Base-by-base conservation (phyloP, 2,888 invertebrate genomes). In the Protophormia terraenovae region DNA sequence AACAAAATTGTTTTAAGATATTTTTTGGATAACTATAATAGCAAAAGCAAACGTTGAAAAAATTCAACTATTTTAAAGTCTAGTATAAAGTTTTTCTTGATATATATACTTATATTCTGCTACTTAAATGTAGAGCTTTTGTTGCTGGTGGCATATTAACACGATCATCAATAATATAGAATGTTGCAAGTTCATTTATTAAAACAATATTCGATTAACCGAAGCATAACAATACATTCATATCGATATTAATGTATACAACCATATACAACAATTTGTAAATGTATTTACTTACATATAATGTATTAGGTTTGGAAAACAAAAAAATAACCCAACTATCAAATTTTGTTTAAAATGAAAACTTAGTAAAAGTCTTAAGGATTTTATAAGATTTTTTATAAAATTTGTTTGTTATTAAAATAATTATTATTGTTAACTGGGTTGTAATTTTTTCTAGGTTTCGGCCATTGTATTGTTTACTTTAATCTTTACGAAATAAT, bases 101-200 rank as follows among this genome's bases (percentile, higher is more conserved):
- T 62, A 35, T 5, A 16, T 14, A 7, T 14, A 6, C 10, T 64
- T 64, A 53, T 41, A 3, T 64, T 12, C 24, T 66, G 22, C 60
- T 60, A 19, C 41, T 60, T 72, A 50, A 60, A 69, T 22, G 2
- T 66, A 7, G 47, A 16, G 55, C 55, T 64, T 58, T 67, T 29
- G 60, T 60, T 72, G 72, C 83, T 73, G 58, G 58, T 77, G 78
- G 85, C 85, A 79, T 58, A 79, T 85, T 79, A 85, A 78, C 64
- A 77, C 82, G 85, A 72, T 82, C 82, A 82, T 85, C 78, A 82
- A 71, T 82, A 75, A 79, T 58, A 71, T 71, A 19, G 58, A 85
- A 79, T 79, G 64, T 55, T 79, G 82, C 58, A 79, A 60, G 78
- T 79, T 69, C 60, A 75, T 82, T 78, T 81, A 78, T 80, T 80